phyloP scores from a whole-genome alignment of 1,140 invertebrate species.

The Macrocentrus cingulum region DNA sequence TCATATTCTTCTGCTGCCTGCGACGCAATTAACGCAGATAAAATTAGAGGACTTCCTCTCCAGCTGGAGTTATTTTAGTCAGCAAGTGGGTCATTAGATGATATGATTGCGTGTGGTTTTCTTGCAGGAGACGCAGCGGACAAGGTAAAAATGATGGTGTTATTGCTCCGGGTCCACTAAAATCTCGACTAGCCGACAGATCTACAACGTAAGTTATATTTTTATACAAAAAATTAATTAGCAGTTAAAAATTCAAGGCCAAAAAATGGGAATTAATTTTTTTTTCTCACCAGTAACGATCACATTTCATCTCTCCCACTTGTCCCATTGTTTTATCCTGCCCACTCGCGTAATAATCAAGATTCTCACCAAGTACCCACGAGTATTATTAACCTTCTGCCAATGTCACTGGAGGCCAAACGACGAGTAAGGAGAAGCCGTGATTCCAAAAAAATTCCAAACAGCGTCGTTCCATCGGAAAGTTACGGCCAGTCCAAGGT shows the following conservation, averaged over 20 bases:
- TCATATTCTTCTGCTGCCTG: constrained; percentile 5
- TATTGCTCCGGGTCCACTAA: constrained; percentile 25
- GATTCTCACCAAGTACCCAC: not conserved
- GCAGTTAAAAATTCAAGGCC: no score
- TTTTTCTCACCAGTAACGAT: not conserved
- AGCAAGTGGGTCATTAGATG: constrained; percentile 1
- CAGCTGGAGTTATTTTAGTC: constrained; percentile 24
- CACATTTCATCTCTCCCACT: not conserved
- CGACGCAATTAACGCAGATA: constrained; percentile 14
- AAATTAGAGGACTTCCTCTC: constrained; percentile 21
- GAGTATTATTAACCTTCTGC: not conserved
- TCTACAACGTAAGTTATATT: constrained; percentile 42
- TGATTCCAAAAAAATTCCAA: constrained; percentile 18
- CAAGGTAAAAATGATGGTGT: constrained; percentile 20
- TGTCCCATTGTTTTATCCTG: not conserved
- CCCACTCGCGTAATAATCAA: not conserved
- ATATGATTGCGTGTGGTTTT: constrained; percentile 2
- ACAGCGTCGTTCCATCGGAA: constrained; percentile 32
- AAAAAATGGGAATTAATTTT: no score
- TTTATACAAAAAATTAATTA: not conserved
- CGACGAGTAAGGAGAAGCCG: not conserved
- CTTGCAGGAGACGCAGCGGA: constrained; percentile 17
- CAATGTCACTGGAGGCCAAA: not conserved
- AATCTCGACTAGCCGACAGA: constrained; percentile 28
- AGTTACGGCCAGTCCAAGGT: constrained; percentile 38